phyloP scores from a whole-genome alignment of 1,140 invertebrate species.

The Dinoponera quadriceps region DNA sequence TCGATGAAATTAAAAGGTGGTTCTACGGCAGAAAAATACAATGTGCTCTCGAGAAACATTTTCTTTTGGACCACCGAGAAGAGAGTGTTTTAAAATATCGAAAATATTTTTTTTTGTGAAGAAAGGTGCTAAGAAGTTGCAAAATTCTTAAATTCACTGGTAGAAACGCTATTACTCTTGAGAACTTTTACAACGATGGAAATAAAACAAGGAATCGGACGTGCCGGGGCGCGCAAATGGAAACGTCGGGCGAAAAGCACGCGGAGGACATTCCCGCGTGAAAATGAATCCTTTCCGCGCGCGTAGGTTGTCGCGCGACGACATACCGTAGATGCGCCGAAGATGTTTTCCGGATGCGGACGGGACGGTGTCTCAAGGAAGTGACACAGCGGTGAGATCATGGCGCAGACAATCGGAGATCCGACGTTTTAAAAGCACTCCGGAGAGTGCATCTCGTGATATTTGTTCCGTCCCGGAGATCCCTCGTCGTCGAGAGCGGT shows the following conservation, averaged over 20 bases:
- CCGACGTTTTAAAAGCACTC: constrained; percentile 55
- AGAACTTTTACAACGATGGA: no score
- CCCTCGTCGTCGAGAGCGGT: no score
- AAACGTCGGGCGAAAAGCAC: constrained; percentile 31
- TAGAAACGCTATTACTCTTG: no score
- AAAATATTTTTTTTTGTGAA: no score
- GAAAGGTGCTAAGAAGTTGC: no score
- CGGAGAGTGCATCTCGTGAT: constrained; percentile 6
- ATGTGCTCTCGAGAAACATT: no score
- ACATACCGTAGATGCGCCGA: neutral
- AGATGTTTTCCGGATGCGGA: constrained; percentile 33
- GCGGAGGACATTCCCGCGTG: neutral
- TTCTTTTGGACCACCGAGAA: no score
- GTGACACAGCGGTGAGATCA: constrained; percentile 35
- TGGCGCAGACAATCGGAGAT: constrained; percentile 30
- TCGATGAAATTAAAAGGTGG: no score
- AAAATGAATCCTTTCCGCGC: constrained; percentile 57
- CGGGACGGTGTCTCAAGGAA: constrained; percentile 34
- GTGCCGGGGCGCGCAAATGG: constrained; percentile 51
- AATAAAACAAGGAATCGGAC: constrained; percentile 56
- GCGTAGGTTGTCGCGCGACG: constrained; percentile 29
- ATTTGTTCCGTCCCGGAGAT: constrained; percentile 16
- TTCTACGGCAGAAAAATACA: no score
- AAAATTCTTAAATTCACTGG: no score
- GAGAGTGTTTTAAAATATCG: no score